Evolutionary conservation across 1,140 invertebrate species (phyloP), one percentile per base, ranked within the genome.

Genomic region (Drosophila nannoptera): DNA sequence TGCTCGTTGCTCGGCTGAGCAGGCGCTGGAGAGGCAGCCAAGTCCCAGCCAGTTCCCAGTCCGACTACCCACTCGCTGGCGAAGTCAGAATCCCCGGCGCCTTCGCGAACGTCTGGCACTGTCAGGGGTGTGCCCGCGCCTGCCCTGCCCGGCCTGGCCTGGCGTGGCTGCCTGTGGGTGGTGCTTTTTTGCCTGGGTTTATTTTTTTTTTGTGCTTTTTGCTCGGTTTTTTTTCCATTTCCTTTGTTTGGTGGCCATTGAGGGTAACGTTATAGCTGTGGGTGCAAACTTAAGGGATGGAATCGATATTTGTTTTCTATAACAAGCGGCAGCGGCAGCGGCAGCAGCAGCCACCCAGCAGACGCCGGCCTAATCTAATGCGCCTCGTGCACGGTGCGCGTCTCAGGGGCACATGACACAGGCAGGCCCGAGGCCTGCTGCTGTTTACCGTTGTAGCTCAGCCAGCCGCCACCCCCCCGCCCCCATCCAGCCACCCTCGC

Each of bases 291-390:
- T 83, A 78, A 87, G 86, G 82, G 86, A 80, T 87, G 86, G 86
- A 88, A 88, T 88, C 87, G 86, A 88, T 88, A 88, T 88, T 88
- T 88, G 83, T 87, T 87, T 82, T 77, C 81, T 70, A 83, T 69
- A 80, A 86, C 76, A 78, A 76, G 69, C 77, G 69, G 36, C 52
- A 31, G 50, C 77, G 69, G 36, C 52, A 31, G 50, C 22, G 22
- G 22, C 22, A 22, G 22, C 77, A 72, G 36, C 52, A 31, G 50
- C 56, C 40, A 52, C 53, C 53, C 64, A 61, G 12, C 42, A 45
- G 56, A 74, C 75, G 62, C 59, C 68, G 70, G 77, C 81, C 81
- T 84, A 84, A 84, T 86, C 81, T 83, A 84, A 84, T 84, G 76
- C 66, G 65, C 70, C 58, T 68, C 69, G 63, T 67, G 64, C 54